Conservation (phyloP, 2,797 vertebrate species). For the Gadopsis bispinosus region DNA sequence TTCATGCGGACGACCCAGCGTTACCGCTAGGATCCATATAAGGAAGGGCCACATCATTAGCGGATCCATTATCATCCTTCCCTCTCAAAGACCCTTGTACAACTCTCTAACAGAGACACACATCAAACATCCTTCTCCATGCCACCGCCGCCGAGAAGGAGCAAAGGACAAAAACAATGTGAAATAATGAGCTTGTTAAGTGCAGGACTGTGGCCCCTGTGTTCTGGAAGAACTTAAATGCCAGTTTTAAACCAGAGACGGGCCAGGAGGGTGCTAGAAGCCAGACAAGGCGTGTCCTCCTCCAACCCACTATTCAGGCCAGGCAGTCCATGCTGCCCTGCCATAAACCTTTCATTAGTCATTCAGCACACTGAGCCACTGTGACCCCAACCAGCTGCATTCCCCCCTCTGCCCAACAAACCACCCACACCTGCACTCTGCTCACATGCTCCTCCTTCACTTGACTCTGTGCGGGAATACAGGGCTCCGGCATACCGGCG, state of each 20-base stretch:
- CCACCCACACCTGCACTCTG: slow-evolving; percentile 73
- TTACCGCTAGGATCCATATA: slow-evolving; percentile 64
- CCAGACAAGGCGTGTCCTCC: slow-evolving; percentile 67
- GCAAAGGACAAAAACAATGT: slow-evolving; percentile 75
- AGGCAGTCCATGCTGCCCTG: slow-evolving; percentile 47
- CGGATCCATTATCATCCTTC: slow-evolving; percentile 64
- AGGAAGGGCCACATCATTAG: slow-evolving; percentile 78
- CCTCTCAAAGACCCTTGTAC: slow-evolving; percentile 64
- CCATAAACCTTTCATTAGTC: slow-evolving; percentile 75
- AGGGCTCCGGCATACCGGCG: slow-evolving; percentile 40
- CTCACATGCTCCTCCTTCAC: slow-evolving; percentile 59
- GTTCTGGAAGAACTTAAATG: slow-evolving; percentile 68
- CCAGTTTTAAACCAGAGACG: slow-evolving; percentile 58
- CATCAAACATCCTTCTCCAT: slow-evolving; percentile 71
- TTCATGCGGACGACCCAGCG: slow-evolving; percentile 68
- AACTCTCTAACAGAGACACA: slow-evolving; percentile 62
- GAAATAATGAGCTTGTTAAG: slow-evolving; percentile 84
- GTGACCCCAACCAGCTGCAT: slow-evolving; percentile 74
- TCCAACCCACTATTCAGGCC: slow-evolving; percentile 49
- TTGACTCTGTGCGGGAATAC: slow-evolving; percentile 73
- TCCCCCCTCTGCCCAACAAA: slow-evolving; percentile 55
- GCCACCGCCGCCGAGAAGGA: slow-evolving; percentile 59
- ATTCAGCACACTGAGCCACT: slow-evolving; percentile 68
- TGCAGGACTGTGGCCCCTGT: slow-evolving; percentile 65
- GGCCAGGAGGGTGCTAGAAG: slow-evolving; percentile 55